Conservation (phyloP, 2,888 invertebrate genomes). For the Zonitis immaculata region DNA sequence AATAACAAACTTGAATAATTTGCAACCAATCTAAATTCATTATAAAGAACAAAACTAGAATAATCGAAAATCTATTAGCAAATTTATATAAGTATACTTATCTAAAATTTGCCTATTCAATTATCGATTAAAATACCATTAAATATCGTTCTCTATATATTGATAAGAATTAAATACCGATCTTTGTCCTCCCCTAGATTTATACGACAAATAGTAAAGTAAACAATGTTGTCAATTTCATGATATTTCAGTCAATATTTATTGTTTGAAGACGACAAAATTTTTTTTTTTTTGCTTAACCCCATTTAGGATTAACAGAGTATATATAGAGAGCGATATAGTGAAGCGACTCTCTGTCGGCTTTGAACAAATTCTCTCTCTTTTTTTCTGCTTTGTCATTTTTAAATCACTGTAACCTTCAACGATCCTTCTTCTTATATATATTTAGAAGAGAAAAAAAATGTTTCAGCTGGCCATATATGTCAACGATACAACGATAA, state of each 20-base stretch:
- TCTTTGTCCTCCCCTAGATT: background rate
- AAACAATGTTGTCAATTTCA: background rate
- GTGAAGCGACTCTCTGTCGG: background rate
- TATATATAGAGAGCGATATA: no score
- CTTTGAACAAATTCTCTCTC: background rate
- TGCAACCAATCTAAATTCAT: background rate
- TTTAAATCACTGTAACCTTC: slow-evolving; percentile 1
- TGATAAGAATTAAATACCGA: background rate
- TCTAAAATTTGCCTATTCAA: background rate
- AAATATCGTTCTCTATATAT: background rate
- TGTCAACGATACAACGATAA: slow-evolving; percentile 12
- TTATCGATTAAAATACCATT: background rate
- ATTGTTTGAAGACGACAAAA: background rate
- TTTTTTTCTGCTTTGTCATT: background rate
- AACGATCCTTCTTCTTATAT: background rate
- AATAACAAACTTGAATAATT: background rate
- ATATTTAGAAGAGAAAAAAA: background rate
- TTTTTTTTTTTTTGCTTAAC: no score
- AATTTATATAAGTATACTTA: background rate
- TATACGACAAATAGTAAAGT: background rate
- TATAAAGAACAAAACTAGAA: background rate
- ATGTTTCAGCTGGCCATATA: slow-evolving; percentile 16
- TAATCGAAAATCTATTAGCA: background rate
- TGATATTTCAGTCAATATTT: background rate
- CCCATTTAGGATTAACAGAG: background rate